Conservation (phyloP, 2,113 vertebrate species). For the Psilopogon haemacephalus region DNA sequence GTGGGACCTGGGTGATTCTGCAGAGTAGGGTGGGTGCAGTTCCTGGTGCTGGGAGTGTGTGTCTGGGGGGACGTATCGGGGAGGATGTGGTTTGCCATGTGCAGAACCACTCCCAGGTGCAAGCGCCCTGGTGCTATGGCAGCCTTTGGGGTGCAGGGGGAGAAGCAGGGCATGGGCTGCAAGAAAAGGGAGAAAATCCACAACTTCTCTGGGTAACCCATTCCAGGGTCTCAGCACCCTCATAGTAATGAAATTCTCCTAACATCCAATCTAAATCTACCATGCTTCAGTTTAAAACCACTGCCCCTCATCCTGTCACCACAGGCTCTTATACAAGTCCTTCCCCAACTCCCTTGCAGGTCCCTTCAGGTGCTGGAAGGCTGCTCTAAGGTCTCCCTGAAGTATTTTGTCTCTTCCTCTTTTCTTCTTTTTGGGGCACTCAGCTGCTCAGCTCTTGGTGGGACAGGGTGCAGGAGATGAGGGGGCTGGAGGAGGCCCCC, state of each 20-base stretch:
- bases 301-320: too few species aligned
- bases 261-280: too few species aligned
- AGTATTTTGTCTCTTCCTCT: too few species aligned
- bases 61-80: neutral
- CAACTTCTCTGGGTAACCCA: too few species aligned
- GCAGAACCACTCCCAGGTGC: neutral
- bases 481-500: neutral
- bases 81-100: neutral
- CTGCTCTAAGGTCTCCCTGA: too few species aligned
- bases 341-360: too few species aligned
- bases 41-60: neutral
- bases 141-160: neutral
- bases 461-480: neutral
- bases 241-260: too few species aligned
- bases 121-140: neutral
- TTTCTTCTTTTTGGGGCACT: too few species aligned
- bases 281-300: too few species aligned
- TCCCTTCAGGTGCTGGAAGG: too few species aligned
- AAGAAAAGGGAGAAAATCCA: neutral
- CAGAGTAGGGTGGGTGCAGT: neutral
- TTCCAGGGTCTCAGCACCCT: too few species aligned
- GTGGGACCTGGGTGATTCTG: neutral
- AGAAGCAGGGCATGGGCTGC: neutral
- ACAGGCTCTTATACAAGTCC: too few species aligned
- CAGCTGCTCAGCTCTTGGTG: neutral